Evolutionary conservation across 1,140 invertebrate genomes (phyloP), one percentile per base, ranked within the genome.

Genomic region (Lethrus apterus): DNA sequence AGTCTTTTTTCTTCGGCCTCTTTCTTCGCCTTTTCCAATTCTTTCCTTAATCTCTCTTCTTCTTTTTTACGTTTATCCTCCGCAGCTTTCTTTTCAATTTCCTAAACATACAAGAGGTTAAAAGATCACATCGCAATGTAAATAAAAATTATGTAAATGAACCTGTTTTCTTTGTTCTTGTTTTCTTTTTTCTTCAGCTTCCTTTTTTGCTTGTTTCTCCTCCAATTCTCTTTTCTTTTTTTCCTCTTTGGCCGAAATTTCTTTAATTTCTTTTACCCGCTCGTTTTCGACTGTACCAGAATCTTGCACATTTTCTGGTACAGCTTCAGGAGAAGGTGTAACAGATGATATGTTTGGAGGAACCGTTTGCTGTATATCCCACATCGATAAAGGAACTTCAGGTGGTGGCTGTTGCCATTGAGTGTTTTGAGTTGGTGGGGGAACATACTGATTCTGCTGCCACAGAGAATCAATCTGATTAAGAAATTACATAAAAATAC

Each of bases 41-140:
- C 56, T 66, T 64, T 57, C 65, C 67, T 62, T 62, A 69, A 56
- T 60, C 67, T 48, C 43, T 70, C 51, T 43, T 64, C 62, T 54
- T 60, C 48, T 66, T 74, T 58, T 69, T 66, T 57, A 65, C 66
- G 50, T 62, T 65, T 62, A 52, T 77, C 62, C 57, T 77, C 75
- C 31, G 75, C 74, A 1, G 69, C 55, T 58, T 67, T 74, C 43
- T 55, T 71, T 57, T 72, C 76, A 50, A 66, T 71, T 58, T 69
- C 75, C 57, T 50, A 40, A 15, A 30, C 24, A 29, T 9, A 26
- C 24, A 38, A 5, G 5, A 10, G 7, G 7, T 33, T n/a, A n/a
- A n/a, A n/a, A n/a, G n/a, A 26, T 7, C 24, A 26, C n/a, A 26
- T 4, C 18, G 19, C 33, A 17, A 10, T 18, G 4, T 9, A 5